phyloP scores from a whole-genome alignment of 1,140 invertebrate genomes.

The Procambarus clarkii region DNA sequence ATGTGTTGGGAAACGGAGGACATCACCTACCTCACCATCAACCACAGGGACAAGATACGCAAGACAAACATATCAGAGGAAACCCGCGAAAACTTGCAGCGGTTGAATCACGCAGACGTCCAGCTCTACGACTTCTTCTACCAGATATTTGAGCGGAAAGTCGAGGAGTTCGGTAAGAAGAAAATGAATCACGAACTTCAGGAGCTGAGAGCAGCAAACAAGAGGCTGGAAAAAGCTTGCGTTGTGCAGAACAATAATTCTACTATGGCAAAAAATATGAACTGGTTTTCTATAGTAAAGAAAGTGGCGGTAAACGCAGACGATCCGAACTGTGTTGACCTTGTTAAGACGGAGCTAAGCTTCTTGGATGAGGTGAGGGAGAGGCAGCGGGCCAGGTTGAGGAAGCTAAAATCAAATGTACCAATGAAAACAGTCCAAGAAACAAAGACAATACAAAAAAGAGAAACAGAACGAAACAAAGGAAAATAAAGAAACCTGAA shows the following conservation, averaged over 20 bases:
- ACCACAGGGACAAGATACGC: slow-evolving; percentile 71
- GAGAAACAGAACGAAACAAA: too few species aligned
- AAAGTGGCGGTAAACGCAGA: slow-evolving; percentile 4
- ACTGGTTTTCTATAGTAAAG: background rate
- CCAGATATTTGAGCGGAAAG: slow-evolving; percentile 40
- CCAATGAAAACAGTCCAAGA: too few species aligned
- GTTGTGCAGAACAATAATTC: background rate
- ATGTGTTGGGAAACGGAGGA: slow-evolving; percentile 78
- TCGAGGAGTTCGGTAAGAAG: slow-evolving; percentile 44
- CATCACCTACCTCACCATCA: slow-evolving; percentile 76
- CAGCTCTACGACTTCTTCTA: slow-evolving; percentile 65
- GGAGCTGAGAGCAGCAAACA: slow-evolving; percentile 35
- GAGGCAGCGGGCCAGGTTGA: slow-evolving; percentile 25
- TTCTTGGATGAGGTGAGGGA: slow-evolving; percentile 41
- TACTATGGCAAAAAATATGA: background rate
- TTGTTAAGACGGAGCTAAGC: slow-evolving; percentile 32
- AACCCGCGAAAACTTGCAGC: background rate
- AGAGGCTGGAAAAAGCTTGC: slow-evolving; percentile 6
- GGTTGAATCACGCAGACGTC: slow-evolving; percentile 55
- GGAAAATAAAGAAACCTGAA: too few species aligned
- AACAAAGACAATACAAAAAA: too few species aligned
- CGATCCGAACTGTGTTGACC: slow-evolving; percentile 29
- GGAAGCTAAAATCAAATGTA: background rate
- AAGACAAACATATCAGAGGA: slow-evolving; percentile 12
- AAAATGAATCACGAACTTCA: slow-evolving; percentile 60